These are phyloP conservation scores for Condylura cristata DNA, from an alignment of 2,113 vertebrate species.

Conservation along the genomic window DNA sequence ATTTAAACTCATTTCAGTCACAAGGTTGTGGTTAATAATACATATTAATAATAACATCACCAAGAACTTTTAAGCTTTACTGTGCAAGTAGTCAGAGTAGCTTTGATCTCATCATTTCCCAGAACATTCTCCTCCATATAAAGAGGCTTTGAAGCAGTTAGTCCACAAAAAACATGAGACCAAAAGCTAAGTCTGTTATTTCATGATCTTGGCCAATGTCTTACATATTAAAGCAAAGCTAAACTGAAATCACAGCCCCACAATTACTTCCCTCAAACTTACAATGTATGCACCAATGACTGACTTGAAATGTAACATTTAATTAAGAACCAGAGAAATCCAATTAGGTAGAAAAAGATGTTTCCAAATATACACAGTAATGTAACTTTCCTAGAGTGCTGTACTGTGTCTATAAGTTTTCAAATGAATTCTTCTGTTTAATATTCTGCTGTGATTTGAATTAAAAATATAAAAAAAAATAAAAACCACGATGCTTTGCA, in stretches of 20 bases:
- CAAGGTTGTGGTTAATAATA: not conserved
- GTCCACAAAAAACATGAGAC: not conserved
- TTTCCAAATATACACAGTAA: conserved; percentile 41
- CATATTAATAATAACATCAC: not conserved
- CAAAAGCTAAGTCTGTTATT: not conserved
- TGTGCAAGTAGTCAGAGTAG: not conserved
- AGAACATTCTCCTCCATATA: not conserved
- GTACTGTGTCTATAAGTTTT: not conserved
- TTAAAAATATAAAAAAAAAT: not conserved
- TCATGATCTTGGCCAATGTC: not conserved
- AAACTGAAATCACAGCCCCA: not conserved
- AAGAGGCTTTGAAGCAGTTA: conserved; percentile 6
- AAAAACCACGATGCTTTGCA: not conserved
- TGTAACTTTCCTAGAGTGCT: conserved; percentile 2
- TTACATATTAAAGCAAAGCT: not conserved
- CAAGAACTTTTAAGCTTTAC: not conserved
- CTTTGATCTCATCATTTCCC: conserved; percentile 13
- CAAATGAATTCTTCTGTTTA: conserved; percentile 32
- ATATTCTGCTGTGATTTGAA: not conserved
- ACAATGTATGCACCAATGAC: conserved; percentile 26
- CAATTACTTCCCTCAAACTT: not conserved
- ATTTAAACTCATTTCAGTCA: not conserved
- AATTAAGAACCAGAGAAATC: conserved; percentile 68
- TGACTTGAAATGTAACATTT: conserved; percentile 58
- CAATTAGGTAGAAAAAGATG: conserved; percentile 55